These are phyloP conservation scores for Sclerodermus sp. DNA, from an alignment of 2,888 invertebrate genomes.

Conservation along the genomic window DNA sequence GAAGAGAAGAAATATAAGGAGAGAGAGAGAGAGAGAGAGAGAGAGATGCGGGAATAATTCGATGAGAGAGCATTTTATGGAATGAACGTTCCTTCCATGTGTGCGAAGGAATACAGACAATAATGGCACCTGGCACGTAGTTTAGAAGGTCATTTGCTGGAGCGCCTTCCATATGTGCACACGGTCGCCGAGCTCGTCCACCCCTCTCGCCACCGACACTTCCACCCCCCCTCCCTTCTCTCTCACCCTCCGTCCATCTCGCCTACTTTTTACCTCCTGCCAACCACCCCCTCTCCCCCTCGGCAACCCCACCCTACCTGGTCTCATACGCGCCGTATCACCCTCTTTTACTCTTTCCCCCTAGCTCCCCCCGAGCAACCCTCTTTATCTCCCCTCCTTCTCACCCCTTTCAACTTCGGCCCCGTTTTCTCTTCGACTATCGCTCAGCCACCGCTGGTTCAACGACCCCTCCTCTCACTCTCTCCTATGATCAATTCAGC, in stretches of 20 bases:
- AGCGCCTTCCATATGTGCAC: background rate
- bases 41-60: too few relatives aligned
- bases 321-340: constrained; percentile 2
- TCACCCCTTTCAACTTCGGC: background rate
- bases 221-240: background rate
- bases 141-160: background rate
- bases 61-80: too few relatives aligned
- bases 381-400: background rate
- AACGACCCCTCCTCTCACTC: constrained; percentile 1
- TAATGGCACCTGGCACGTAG: too few relatives aligned
- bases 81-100: too few relatives aligned
- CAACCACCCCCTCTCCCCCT: background rate
- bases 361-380: background rate
- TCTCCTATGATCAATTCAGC: background rate
- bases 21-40: too few relatives aligned
- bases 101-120: too few relatives aligned
- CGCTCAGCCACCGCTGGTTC: background rate
- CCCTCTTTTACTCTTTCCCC: background rate
- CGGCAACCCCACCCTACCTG: background rate
- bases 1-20: too few relatives aligned
- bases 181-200: constrained; percentile 1
- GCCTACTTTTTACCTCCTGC: background rate
- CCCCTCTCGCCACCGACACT: background rate
- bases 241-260: constrained; percentile 4
- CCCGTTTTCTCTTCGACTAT: background rate